Evolutionary conservation across 2,888 invertebrate genomes (phyloP), one percentile per base, ranked within the genome.

Genomic region (Cryptocephalus moraei): DNA sequence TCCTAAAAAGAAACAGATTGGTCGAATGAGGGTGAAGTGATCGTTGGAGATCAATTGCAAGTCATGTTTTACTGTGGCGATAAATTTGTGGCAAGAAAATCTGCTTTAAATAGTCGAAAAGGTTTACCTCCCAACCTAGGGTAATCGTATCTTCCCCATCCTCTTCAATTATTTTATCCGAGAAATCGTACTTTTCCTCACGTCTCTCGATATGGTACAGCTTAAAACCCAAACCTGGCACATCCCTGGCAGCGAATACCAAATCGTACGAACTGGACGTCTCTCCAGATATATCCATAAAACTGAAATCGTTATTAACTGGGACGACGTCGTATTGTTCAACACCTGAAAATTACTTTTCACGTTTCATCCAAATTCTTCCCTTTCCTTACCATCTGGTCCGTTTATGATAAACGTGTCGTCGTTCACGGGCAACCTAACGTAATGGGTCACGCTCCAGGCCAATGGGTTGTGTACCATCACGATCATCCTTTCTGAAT

Each of bases 401-500:
- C 81, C 82, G 8, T 65, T 71, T 0, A 90, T 81, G 9, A 64
- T 65, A 59, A 82, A 90, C 0, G 64, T 55, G 0, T 65, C 68
- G 1, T 68, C 70, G 1, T 63, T 58, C 0, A 86, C 80, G 0
- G 87, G 87, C 1, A 88, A 59, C 8, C 81, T 73, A 0, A 85
- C 72, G 11, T 78, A 78, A 9, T 78, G 75, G 1, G 68, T 69
- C 0, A 78, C 71, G 0, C 64, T 54, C 69, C 79, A 80, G 1
- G 81, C 82, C 31, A 89, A 59, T 0, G 91, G 89, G 69, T 93
- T 93, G 65, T 89, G 91, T 0, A 87, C 60, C 1, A 88, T 77
- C 9, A 83, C 73, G 60, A 90, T 82, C 48, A 56, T 55, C 47
- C 75, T 70, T 0, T 73, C 59, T 22, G 68, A 73, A 1, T 65